Conservation (phyloP, 2,888 invertebrate species). For the Epistrophe eligans region DNA sequence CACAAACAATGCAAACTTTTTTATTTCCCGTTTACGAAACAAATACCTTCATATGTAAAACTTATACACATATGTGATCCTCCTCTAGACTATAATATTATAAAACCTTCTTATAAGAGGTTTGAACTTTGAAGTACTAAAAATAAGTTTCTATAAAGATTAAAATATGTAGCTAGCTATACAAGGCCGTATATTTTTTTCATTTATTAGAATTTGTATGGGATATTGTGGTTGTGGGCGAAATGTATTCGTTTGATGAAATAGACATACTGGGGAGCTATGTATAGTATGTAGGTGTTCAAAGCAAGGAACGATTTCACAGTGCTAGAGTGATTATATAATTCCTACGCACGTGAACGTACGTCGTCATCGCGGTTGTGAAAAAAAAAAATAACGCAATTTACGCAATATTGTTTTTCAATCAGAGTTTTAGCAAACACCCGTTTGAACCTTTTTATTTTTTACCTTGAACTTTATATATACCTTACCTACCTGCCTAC, state of each 20-base stretch:
- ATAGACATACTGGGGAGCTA: background rate
- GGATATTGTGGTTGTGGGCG: background rate
- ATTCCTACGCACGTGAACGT: background rate
- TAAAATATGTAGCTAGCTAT: too few species aligned
- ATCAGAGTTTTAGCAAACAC: slow-evolving; percentile 20
- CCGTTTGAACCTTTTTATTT: background rate
- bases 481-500: too few species aligned
- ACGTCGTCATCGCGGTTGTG: background rate
- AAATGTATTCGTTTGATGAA: background rate
- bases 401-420: slow-evolving; percentile 33
- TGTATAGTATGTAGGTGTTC: background rate
- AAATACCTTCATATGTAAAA: background rate
- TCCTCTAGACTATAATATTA: background rate
- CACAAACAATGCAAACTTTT: too few species aligned
- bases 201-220: background rate
- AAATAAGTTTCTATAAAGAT: background rate
- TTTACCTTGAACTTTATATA: background rate
- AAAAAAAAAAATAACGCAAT: background rate
- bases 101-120: background rate
- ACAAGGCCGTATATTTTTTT: background rate
- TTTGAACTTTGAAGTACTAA: background rate
- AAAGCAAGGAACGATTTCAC: background rate
- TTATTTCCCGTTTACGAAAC: background rate
- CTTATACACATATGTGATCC: too few species aligned
- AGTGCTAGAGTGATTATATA: background rate